phyloP scores from a whole-genome alignment of 2,888 invertebrate species.

The Salticus scenicus region DNA sequence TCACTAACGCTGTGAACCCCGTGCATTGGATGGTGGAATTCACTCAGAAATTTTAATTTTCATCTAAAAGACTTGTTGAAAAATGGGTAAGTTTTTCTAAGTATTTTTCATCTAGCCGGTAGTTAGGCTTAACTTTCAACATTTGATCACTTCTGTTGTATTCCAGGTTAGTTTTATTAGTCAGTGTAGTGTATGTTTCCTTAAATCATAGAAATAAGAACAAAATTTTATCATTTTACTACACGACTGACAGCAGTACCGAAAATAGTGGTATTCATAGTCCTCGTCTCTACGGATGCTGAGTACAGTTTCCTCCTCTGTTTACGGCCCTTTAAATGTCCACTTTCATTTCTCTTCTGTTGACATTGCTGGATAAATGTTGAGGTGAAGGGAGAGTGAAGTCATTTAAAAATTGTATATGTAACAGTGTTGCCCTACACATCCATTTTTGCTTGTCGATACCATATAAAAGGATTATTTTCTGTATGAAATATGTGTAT shows the following conservation, averaged over 20 bases:
- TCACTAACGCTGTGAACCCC: conserved; percentile 12
- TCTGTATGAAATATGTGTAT: no score
- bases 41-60: neutral
- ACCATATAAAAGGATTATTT: no score
- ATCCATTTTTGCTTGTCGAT: no score
- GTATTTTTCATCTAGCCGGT: neutral
- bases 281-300: neutral
- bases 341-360: neutral
- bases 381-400: no score
- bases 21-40: conserved; percentile 6
- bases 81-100: neutral
- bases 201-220: neutral
- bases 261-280: no score
- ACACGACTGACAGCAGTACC: neutral
- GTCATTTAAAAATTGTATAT: no score
- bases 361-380: no score
- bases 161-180: no score
- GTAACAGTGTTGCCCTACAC: no score
- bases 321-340: neutral
- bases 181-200: neutral
- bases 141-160: no score
- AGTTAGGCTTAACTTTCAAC: conserved; percentile 11
- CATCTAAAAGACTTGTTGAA: neutral
- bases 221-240: neutral
- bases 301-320: neutral